Conservation (phyloP, 2,797 vertebrate genomes). For the Chelonia mydas region DNA sequence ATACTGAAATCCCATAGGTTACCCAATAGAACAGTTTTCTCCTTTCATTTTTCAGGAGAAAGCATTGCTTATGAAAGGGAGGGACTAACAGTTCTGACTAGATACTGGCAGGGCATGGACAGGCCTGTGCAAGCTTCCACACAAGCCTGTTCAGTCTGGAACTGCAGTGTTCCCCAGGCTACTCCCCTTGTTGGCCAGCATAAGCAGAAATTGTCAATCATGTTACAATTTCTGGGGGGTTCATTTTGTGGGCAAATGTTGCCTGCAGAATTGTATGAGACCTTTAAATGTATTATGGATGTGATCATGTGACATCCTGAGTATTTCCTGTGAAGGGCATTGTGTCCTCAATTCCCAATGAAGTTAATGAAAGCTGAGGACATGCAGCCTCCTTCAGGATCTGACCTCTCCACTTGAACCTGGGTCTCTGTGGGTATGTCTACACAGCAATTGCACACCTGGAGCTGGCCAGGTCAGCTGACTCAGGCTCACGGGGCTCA, state of each 20-base stretch:
- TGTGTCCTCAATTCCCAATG: accelerated
- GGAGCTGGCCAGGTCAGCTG: too few relatives aligned
- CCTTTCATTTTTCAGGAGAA: neutral
- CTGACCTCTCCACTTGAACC: neutral
- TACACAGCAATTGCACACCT: neutral
- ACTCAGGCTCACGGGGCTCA: neutral
- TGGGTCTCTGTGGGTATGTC: neutral
- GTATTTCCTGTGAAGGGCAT: neutral
- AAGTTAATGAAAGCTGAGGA: neutral
- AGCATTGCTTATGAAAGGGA: neutral
- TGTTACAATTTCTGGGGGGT: neutral
- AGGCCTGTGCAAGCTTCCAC: neutral
- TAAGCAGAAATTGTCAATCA: neutral
- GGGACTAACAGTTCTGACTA: neutral
- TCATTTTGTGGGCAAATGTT: neutral
- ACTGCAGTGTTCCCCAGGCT: neutral
- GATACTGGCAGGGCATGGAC: accelerated
- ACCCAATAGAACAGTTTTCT: neutral
- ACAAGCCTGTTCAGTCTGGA: neutral
- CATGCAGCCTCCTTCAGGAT: accelerated
- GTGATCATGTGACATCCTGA: neutral
- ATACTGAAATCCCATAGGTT: neutral
- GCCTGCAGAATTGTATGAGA: neutral
- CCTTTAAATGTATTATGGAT: neutral
- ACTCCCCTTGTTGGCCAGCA: neutral